These are phyloP conservation scores for Phylloscopus collybita DNA, from an alignment of 2,797 vertebrate genomes.

Conservation along the genomic window DNA sequence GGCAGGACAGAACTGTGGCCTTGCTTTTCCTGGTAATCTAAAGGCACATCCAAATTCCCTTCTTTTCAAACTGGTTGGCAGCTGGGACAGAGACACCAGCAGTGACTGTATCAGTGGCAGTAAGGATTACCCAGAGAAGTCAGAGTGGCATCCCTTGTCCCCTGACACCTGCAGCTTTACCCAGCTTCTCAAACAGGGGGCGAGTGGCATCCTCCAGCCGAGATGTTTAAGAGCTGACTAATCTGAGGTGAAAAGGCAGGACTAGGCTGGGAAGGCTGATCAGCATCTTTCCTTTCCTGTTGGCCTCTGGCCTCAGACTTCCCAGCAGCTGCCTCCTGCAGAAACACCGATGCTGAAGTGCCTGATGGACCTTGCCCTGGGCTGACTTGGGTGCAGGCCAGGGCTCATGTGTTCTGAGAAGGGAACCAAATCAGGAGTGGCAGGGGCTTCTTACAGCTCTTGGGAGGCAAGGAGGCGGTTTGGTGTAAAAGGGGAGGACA, in stretches of 20 bases:
- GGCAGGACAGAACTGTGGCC: not conserved
- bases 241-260: conserved; percentile 15
- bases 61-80: not conserved
- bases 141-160: not conserved
- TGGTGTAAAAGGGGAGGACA: not conserved
- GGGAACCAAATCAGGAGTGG: not conserved
- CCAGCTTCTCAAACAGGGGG: not conserved
- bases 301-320: not conserved
- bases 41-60: not conserved
- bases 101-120: not conserved
- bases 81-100: not conserved
- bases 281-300: not conserved
- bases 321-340: not conserved
- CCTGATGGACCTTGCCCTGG: not conserved
- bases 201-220: not conserved
- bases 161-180: not conserved
- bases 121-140: not conserved
- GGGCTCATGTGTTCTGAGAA: not conserved
- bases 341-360: not conserved
- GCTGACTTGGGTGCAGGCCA: not conserved
- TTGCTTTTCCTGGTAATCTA: not conserved
- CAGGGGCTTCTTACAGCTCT: not conserved
- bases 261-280: not conserved
- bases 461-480: not conserved
- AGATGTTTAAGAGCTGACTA: not conserved